These are phyloP conservation scores for Novumbra hubbsi DNA, from an alignment of 2,797 vertebrate genomes.

Conservation along the genomic window DNA sequence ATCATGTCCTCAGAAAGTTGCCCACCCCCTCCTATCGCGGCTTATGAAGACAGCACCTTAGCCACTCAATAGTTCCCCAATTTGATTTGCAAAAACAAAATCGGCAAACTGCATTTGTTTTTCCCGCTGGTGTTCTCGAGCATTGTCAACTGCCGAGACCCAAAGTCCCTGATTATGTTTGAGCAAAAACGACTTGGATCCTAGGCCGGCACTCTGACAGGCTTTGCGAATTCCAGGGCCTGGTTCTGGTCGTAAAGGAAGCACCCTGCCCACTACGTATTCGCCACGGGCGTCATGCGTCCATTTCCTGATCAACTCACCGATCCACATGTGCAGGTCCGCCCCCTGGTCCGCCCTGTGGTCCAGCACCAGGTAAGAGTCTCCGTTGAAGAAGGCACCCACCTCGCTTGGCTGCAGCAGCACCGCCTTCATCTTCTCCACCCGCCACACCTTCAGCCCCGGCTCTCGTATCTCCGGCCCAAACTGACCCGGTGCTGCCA, in stretches of 20 bases:
- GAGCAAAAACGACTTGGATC: background rate
- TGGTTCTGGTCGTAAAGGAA: no score
- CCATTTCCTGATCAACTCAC: conserved; percentile 57
- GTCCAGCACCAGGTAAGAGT: conserved; percentile 87
- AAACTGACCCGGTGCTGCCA: conserved; percentile 73
- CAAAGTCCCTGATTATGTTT: background rate
- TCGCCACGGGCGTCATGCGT: background rate
- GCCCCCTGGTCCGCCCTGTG: conserved; percentile 70
- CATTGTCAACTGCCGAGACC: background rate
- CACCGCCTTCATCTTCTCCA: conserved; percentile 89
- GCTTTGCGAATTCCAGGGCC: background rate
- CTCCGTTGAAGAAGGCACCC: conserved; percentile 86
- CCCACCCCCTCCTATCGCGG: background rate
- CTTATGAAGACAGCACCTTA: background rate
- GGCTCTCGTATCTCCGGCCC: conserved; percentile 58
- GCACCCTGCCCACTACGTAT: background rate
- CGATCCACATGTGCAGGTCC: conserved; percentile 89
- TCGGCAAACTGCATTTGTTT: no score
- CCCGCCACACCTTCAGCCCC: conserved; percentile 80
- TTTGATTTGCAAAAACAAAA: no score
- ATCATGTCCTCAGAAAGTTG: background rate
- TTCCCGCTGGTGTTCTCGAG: no score
- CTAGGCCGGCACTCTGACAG: background rate
- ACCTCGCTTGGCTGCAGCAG: conserved; percentile 63
- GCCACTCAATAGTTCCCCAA: background rate